Evolutionary conservation across 2,113 vertebrate species (phyloP).

Genomic region (Pygoscelis antarcticus): DNA sequence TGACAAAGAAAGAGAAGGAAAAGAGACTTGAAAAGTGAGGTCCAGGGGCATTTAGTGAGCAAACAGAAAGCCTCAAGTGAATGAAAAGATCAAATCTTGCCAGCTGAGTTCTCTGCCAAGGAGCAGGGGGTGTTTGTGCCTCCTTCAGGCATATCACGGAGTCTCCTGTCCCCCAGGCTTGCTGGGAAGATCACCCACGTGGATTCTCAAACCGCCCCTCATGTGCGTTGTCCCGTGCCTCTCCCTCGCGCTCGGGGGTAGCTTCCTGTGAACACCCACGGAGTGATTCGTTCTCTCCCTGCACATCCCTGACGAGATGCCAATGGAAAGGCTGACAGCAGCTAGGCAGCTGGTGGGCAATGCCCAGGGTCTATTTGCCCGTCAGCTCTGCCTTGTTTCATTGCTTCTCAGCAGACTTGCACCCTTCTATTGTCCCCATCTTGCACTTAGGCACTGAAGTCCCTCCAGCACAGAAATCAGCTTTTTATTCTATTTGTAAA

Average conservation of each 20-base stretch:
- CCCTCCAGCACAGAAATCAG: background rate
- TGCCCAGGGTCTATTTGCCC: background rate
- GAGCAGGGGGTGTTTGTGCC: background rate
- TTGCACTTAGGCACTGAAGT: background rate
- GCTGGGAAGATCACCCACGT: constrained; percentile 9
- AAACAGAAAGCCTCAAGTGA: background rate
- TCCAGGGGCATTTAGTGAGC: background rate
- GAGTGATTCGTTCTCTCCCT: background rate
- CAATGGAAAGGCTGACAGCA: background rate
- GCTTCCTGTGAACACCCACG: background rate
- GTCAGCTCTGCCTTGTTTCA: background rate
- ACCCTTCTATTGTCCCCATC: background rate
- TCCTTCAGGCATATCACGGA: background rate
- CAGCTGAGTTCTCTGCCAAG: background rate
- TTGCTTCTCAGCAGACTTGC: background rate
- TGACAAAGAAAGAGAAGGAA: background rate
- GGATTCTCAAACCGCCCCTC: background rate
- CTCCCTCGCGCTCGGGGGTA: background rate
- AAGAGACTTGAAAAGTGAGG: background rate
- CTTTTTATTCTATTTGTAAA: background rate
- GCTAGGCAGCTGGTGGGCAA: background rate
- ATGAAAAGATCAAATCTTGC: background rate
- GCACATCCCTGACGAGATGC: background rate
- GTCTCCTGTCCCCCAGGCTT: background rate
- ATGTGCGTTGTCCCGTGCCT: background rate